Evolutionary conservation across 2,888 invertebrate species (phyloP), one percentile per base, ranked within the genome.

Genomic region (Drosophila neonasuta): DNA sequence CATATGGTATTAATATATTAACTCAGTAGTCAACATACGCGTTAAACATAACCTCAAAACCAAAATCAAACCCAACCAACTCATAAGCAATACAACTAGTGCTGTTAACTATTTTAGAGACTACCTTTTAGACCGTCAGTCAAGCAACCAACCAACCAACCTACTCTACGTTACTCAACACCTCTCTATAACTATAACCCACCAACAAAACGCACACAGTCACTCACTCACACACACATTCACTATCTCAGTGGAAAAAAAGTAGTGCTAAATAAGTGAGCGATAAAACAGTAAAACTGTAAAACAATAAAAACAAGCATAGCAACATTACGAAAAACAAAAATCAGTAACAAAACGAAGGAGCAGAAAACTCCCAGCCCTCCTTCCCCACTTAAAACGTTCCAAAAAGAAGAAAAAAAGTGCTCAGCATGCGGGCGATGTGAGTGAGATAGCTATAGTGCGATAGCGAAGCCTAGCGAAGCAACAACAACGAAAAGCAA

Each of bases 1-100:
- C 83, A 84, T 84, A 84, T 84, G 82, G 83, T 84, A 84, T 84
- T 84, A 83, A 70, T 86, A 69, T 61, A 79, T 70, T 72, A 66
- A 73, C 61, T 57, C 42, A 69, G 57, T 79, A 84, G 73, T 54
- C 55, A 52, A 64, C 55, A 66, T 46, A 68, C 71, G 64, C 54
- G 65, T 75, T 71, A 49, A 69, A 71, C 74, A 80, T 72, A 79
- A 79, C 73, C 76, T 69, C 67, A 67, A 68, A 64, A 65, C 48
- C 34, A 63, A 54, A 42, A 29, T 24, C 24, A 63, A 71, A 42
- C 41, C 66, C 48, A 77, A 67, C 71, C 67, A 65, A 84, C 51
- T 51, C 74, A 84, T 74, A 86, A 83, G 83, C 83, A 83, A 83
- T 83, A 83, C 61, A 71, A 74, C 69, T 75, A 80, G 86, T 79